Evolutionary conservation across 2,113 vertebrate genomes (phyloP).

Genomic region (Myanophis thanlyinensis): DNA sequence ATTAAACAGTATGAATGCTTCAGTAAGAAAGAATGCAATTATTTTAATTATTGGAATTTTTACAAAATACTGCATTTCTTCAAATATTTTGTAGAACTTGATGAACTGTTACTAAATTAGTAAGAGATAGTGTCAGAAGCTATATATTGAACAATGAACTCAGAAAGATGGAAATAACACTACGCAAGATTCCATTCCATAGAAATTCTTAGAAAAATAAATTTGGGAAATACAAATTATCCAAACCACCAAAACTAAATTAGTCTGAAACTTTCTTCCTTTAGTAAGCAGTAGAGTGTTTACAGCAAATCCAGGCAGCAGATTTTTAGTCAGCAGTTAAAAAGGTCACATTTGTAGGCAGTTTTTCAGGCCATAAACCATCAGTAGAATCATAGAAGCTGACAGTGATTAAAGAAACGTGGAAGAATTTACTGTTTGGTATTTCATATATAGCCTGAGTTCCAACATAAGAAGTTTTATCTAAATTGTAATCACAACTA

Average conservation of each 20-base stretch:
- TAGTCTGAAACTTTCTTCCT: background rate
- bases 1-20: background rate
- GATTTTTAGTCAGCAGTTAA: background rate
- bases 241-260: background rate
- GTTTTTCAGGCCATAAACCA: background rate
- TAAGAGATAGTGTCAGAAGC: too few relatives aligned
- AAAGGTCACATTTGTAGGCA: background rate
- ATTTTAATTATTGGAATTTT: background rate
- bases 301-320: background rate
- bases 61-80: background rate
- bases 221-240: background rate
- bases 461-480: background rate
- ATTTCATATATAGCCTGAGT: background rate
- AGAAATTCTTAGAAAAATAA: background rate
- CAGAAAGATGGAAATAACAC: background rate
- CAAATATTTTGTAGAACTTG: background rate
- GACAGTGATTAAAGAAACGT: background rate
- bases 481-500: background rate
- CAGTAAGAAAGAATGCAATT: background rate
- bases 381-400: background rate
- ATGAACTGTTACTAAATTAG: too few relatives aligned
- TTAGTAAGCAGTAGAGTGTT: background rate
- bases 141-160: background rate
- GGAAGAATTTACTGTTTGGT: background rate
- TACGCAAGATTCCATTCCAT: background rate